These are phyloP conservation scores for Tachina fera DNA, from an alignment of 2,888 invertebrate species.

Conservation along the genomic window DNA sequence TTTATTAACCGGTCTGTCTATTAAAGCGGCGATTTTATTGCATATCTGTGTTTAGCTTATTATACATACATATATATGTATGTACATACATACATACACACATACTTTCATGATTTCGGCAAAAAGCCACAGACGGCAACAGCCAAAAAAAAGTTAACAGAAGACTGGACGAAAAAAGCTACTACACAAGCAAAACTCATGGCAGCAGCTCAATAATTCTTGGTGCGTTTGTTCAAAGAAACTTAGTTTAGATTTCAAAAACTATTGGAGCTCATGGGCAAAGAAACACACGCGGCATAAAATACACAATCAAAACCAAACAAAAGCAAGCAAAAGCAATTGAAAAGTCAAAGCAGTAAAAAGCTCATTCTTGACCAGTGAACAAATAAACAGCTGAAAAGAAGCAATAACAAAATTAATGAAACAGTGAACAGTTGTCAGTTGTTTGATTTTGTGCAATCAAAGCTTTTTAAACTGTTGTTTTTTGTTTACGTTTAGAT, in stretches of 20 bases:
- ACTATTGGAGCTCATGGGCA: slow-evolving; percentile 9
- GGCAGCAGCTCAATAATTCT: slow-evolving; percentile 65
- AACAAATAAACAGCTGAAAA: not conserved
- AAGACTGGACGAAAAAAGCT: slow-evolving; percentile 26
- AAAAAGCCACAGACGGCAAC: slow-evolving; percentile 49
- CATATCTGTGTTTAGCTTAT: slow-evolving; percentile 34
- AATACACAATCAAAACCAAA: slow-evolving; percentile 28
- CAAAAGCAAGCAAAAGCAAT: slow-evolving; percentile 19
- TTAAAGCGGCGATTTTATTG: slow-evolving; percentile 65
- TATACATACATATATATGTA: not conserved
- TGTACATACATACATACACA: too few relatives aligned
- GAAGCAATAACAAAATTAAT: slow-evolving; percentile 13
- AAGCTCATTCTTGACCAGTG: slow-evolving; percentile 65
- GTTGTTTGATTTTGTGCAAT: not conserved
- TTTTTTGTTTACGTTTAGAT: not conserved
- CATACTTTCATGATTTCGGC: slow-evolving; percentile 64
- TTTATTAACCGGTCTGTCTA: slow-evolving; percentile 69
- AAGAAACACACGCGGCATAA: slow-evolving; percentile 17
- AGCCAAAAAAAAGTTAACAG: slow-evolving; percentile 10
- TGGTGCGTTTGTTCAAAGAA: slow-evolving; percentile 46
- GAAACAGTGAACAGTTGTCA: not conserved
- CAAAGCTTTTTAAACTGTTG: slow-evolving; percentile 21
- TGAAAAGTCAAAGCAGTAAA: slow-evolving; percentile 34
- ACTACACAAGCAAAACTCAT: slow-evolving; percentile 21
- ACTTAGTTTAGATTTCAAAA: slow-evolving; percentile 17